Evolutionary conservation across 2,888 invertebrate species (phyloP).

Genomic region (Tholera decimalis): DNA sequence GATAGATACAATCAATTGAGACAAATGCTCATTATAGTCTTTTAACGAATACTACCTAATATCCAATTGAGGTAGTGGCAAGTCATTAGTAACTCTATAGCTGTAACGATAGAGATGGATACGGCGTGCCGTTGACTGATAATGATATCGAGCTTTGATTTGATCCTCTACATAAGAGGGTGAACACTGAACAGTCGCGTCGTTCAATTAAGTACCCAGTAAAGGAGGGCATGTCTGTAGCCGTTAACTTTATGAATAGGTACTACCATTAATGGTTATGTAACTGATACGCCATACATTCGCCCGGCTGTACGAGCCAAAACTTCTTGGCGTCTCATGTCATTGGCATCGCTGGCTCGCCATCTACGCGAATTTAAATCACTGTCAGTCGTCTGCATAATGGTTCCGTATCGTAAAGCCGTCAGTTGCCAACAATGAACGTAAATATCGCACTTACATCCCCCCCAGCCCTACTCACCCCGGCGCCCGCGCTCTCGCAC

Average conservation of each 20-base stretch:
- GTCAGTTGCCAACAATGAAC: constrained; percentile 72
- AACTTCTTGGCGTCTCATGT: constrained; percentile 61
- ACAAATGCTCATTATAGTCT: constrained; percentile 37
- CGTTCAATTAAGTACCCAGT: constrained; percentile 43
- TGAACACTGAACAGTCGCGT: constrained; percentile 41
- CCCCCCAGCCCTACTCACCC: constrained; percentile 16
- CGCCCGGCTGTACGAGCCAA: constrained; percentile 52
- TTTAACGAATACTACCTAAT: constrained; percentile 49
- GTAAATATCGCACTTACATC: constrained; percentile 75
- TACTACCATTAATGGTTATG: constrained; percentile 54
- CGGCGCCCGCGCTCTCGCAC: constrained; percentile 28
- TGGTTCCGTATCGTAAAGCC: constrained; percentile 64
- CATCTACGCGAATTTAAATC: constrained; percentile 63
- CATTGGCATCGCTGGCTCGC: constrained; percentile 59
- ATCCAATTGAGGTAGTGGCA: constrained; percentile 44
- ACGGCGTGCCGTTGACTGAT: constrained; percentile 30
- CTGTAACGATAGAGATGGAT: constrained; percentile 29
- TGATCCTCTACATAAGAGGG: constrained; percentile 57
- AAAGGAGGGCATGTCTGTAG: constrained; percentile 41
- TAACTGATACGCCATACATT: constrained; percentile 50
- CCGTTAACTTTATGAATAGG: constrained; percentile 50
- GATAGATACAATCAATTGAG: constrained; percentile 38
- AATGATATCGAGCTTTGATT: constrained; percentile 59
- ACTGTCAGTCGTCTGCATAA: constrained; percentile 65
- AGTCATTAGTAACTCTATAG: constrained; percentile 39